Base-by-base conservation (phyloP, 2,797 vertebrate genomes). In the Melanogrammus aeglefinus region DNA sequence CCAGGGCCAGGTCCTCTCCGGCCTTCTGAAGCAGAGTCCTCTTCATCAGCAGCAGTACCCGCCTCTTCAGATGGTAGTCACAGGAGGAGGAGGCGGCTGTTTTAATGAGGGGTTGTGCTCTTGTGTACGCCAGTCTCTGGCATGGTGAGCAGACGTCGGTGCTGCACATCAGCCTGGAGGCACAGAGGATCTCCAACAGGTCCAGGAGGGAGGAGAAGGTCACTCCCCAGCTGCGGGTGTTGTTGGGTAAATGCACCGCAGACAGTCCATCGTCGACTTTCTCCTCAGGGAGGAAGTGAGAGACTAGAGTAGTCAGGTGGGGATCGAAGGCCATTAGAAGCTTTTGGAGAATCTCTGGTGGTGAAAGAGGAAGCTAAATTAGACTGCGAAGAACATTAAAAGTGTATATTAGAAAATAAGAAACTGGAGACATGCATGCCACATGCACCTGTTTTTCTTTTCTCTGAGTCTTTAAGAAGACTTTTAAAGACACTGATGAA, bases 41-140 rank as follows among this genome's bases (percentile, higher is more conserved):
- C 91, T 99, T 99, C 73, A 99, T 87, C 5, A 99, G 88, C 75
- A 97, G 81, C 77, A 98, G 84, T 0, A 85, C 84, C 74, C 91
- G 92, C 83, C 94, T 97, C 84, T 94, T 95, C 47, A 97, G 91
- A 63, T 94, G 93, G 72, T 94, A 93, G 44, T 88, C 84, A 14
- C 88, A 84, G 16, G 88, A 71, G 27, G 77, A 82, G 75, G 88
- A 89, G 74, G 82, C 87, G 73, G 93, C 66, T 0, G 90, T 13
- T 0, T 75, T 75, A 27, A 98, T 88, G 35, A 96, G 85, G 0
- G 79, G 86, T 1, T 91, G 82, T 14, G 92, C 84, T 38, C 92
- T 93, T 41, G 85, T 63, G 81, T 94, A 91, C 0, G 94, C 63
- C 6, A 95, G 76, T 80, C 93, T 94, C 77, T 94, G 96, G 87